These are phyloP conservation scores for Paedocypris micromegethes DNA, from an alignment of 2,797 vertebrate genomes.

Conservation along the genomic window DNA sequence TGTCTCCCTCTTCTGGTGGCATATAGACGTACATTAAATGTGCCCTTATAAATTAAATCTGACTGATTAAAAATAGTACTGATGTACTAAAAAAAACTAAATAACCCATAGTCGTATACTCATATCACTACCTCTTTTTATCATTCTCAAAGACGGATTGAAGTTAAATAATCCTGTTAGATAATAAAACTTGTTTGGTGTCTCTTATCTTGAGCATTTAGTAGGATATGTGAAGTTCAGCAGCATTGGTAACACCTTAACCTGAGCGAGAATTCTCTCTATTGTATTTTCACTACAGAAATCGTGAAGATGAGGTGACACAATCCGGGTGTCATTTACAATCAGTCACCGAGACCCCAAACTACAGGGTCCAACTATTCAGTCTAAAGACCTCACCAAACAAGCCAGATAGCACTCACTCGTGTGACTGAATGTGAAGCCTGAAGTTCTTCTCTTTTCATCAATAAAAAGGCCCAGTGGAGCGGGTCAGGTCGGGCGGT, in stretches of 20 bases:
- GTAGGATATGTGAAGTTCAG: conserved; percentile 3
- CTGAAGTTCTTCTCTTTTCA: not conserved
- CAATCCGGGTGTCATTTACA: not conserved
- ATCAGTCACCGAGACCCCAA: not conserved
- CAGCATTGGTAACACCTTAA: conserved; percentile 52
- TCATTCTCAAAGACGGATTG: conserved; percentile 10
- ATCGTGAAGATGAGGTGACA: not conserved
- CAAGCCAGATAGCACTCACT: conserved; percentile 7
- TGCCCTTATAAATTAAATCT: no score
- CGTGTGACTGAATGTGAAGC: conserved; percentile 5
- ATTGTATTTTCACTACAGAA: not conserved
- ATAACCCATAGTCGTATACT: no score
- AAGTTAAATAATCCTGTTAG: conserved; percentile 1
- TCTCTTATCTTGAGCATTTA: conserved; percentile 1
- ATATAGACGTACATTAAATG: conserved; percentile 13
- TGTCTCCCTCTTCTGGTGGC: conserved; percentile 32
- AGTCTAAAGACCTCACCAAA: conserved; percentile 11
- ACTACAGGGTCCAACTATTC: not conserved
- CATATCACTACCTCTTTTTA: not conserved
- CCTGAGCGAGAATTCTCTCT: conserved; percentile 39
- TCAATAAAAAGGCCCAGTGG: conserved; percentile 2
- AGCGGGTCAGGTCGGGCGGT: not conserved
- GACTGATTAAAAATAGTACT: no score
- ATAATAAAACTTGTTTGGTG: not conserved
- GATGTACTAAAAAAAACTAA: no score